Evolutionary conservation across 2,888 invertebrate species (phyloP).

Genomic region (Isotomurus palustris): DNA sequence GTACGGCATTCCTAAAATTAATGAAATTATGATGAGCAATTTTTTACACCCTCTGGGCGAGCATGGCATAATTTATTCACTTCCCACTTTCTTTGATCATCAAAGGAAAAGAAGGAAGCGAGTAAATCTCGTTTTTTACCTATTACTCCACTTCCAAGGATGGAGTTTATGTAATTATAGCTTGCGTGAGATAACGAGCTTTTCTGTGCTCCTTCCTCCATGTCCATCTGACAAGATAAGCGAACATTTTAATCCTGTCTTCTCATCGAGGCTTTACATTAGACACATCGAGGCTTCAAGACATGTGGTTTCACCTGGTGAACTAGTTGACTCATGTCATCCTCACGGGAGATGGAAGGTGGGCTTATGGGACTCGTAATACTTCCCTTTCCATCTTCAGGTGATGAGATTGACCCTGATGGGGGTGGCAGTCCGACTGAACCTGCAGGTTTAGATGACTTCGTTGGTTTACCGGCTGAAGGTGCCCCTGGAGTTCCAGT

Average conservation of each 20-base stretch:
- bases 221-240: conserved; percentile 46
- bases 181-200: conserved; percentile 69
- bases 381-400: neutral
- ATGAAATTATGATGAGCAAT: neutral
- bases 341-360: conserved; percentile 8
- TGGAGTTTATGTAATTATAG: conserved; percentile 83
- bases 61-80: neutral
- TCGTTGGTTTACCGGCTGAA: too few relatives aligned
- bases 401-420: neutral
- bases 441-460: neutral
- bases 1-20: conserved; percentile 64
- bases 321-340: conserved; percentile 40
- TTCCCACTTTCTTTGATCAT: neutral
- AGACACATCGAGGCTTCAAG: neutral
- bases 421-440: neutral
- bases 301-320: conserved; percentile 23
- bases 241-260: conserved; percentile 2
- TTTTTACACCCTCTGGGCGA: too few relatives aligned
- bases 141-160: conserved; percentile 80
- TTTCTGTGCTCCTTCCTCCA: conserved; percentile 58
- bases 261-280: too few relatives aligned
- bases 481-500: neutral
- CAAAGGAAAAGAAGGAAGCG: too few relatives aligned
- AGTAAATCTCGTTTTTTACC: too few relatives aligned
- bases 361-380: neutral